Percentiles rank a stretch among this genome's conserved stretches.
phyloP scores from a whole-genome alignment of 2,797 vertebrate species.

The Karalla daura region DNA sequence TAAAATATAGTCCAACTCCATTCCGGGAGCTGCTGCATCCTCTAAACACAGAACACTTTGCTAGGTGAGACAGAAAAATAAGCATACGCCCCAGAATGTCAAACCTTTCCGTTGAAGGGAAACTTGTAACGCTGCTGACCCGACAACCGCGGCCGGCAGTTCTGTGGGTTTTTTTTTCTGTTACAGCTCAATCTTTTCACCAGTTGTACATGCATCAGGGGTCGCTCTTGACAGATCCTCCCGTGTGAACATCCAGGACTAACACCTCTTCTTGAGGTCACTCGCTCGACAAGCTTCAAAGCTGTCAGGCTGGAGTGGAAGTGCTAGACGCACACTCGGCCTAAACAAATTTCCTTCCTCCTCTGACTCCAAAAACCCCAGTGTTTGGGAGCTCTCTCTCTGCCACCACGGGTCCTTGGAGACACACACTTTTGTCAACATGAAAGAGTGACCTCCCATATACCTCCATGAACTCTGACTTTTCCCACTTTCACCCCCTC shows the following conservation, averaged over 20 bases:
- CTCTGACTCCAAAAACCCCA: constrained; percentile 12
- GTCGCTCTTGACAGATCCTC: constrained; percentile 15
- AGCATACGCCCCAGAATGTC: neutral
- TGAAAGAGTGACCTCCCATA: constrained; percentile 49
- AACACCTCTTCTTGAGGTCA: constrained; percentile 37
- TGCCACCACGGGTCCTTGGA: constrained; percentile 8
- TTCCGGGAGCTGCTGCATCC: no score
- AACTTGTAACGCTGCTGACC: neutral
- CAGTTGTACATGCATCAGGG: neutral
- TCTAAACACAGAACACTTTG: no score
- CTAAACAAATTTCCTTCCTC: constrained; percentile 40
- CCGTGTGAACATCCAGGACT: constrained; percentile 23
- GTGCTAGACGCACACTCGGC: constrained; percentile 22
- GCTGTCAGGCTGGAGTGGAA: constrained; percentile 31
- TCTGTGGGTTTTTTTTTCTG: no score
- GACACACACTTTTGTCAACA: constrained; percentile 47
- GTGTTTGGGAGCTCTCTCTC: constrained; percentile 5
- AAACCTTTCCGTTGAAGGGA: neutral
- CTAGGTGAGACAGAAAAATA: neutral
- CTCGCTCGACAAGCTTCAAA: constrained; percentile 43
- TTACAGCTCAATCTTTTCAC: neutral
- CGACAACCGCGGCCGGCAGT: no score
- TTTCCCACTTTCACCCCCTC: constrained; percentile 58
- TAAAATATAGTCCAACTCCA: no score
- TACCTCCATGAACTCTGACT: constrained; percentile 47